Conservation (phyloP, 2,797 vertebrate genomes). For the Gymnopithys bicolor region DNA sequence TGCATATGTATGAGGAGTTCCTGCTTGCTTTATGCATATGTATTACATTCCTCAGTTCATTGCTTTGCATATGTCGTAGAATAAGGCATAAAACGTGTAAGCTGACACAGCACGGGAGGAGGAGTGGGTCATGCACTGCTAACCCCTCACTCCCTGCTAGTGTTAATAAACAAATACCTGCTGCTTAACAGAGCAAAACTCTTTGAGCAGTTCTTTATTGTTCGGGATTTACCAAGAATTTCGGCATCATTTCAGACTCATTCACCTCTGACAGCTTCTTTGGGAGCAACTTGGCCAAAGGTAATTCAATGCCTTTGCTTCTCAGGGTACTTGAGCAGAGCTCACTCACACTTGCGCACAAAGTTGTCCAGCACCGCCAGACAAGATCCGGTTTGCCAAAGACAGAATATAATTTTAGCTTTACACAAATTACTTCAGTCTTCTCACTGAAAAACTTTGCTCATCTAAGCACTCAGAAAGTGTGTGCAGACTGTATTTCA, state of each 20-base stretch:
- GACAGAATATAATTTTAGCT: background rate
- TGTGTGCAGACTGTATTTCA: background rate
- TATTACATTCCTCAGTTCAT: no score
- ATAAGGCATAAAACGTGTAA: no score
- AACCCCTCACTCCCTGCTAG: no score
- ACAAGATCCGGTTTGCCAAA: background rate
- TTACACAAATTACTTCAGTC: background rate
- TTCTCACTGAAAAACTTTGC: background rate
- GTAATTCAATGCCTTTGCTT: background rate
- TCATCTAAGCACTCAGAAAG: background rate
- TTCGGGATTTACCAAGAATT: no score
- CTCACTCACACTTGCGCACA: background rate
- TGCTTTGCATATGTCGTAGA: no score
- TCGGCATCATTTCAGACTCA: background rate
- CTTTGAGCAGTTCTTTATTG: no score
- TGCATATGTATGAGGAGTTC: no score
- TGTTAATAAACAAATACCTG: no score
- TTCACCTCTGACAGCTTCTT: background rate
- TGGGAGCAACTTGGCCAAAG: background rate
- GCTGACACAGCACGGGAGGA: no score
- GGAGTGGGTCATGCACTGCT: no score
- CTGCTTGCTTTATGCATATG: no score
- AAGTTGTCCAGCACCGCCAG: background rate
- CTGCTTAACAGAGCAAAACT: no score
- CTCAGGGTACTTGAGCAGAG: background rate